Evolutionary conservation across 92 coral and sea anemone species (phyloP).

Genomic region (Parazoanthus swiftii): DNA sequence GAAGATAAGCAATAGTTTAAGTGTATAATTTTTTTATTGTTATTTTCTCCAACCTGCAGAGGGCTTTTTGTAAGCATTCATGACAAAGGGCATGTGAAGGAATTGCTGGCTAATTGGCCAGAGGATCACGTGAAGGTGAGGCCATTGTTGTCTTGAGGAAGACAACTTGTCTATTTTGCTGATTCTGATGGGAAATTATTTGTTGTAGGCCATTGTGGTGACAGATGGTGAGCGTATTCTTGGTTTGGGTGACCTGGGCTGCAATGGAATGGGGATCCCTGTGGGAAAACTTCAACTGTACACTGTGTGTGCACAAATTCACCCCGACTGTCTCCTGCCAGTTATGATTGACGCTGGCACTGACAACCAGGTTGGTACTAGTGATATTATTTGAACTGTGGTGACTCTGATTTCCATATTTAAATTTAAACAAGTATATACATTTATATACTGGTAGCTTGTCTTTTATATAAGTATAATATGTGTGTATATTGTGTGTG

Average conservation of each 20-base stretch:
- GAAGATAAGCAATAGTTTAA: no score
- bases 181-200: neutral
- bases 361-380: slow-evolving; percentile 74
- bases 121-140: slow-evolving; percentile 80
- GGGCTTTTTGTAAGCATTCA: slow-evolving; percentile 90
- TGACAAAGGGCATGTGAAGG: slow-evolving; percentile 85
- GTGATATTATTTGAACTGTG: neutral
- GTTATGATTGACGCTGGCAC: slow-evolving; percentile 97
- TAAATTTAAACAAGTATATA: no score
- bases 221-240: slow-evolving; percentile 99
- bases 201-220: slow-evolving; percentile 85
- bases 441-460: no score
- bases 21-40: no score
- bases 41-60: slow-evolving; percentile 24
- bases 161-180: no score
- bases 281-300: slow-evolving; percentile 93
- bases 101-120: slow-evolving; percentile 88
- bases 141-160: neutral
- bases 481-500: no score
- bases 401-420: no score
- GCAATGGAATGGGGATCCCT: slow-evolving; percentile 98
- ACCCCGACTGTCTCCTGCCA: slow-evolving; percentile 77
- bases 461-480: no score
- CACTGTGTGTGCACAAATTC: slow-evolving; percentile 93
- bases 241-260: slow-evolving; percentile 97